Percentiles rank a stretch among this genome's conserved stretches.
phyloP scores from a whole-genome alignment of 2,797 vertebrate species.

The Pipistrellus pipistrellus region DNA sequence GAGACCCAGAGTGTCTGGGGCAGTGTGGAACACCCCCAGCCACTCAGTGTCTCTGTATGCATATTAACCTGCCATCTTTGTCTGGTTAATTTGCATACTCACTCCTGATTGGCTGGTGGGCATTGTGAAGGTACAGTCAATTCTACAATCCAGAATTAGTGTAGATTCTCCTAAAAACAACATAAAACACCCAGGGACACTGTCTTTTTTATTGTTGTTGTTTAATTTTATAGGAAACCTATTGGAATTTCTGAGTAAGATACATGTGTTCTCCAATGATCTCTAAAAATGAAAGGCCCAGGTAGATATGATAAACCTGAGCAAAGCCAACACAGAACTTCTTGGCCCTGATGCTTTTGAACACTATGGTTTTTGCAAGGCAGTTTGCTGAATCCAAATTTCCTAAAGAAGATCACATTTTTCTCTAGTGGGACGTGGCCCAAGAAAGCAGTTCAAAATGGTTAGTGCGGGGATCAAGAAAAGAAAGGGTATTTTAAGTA shows the following conservation, averaged over 20 bases:
- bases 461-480: not conserved
- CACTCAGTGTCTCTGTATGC: no score
- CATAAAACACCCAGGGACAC: not conserved
- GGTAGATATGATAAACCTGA: not conserved
- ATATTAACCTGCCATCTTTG: no score
- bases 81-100: no score
- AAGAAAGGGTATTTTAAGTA: slow-evolving; percentile 58
- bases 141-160: no score
- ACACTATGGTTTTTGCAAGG: not conserved
- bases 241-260: slow-evolving; percentile 31
- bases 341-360: not conserved
- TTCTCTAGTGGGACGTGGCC: slow-evolving; percentile 54
- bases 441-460: slow-evolving; percentile 69
- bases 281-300: not conserved
- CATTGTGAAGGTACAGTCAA: no score
- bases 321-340: not conserved
- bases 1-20: no score
- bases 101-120: no score
- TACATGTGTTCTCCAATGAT: not conserved
- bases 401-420: slow-evolving; percentile 48
- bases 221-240: slow-evolving; percentile 10
- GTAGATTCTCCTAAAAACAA: not conserved
- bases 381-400: slow-evolving; percentile 24
- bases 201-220: not conserved
- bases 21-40: no score